Conservation (phyloP, 2,888 invertebrate species). For the Tiliacea citrago region DNA sequence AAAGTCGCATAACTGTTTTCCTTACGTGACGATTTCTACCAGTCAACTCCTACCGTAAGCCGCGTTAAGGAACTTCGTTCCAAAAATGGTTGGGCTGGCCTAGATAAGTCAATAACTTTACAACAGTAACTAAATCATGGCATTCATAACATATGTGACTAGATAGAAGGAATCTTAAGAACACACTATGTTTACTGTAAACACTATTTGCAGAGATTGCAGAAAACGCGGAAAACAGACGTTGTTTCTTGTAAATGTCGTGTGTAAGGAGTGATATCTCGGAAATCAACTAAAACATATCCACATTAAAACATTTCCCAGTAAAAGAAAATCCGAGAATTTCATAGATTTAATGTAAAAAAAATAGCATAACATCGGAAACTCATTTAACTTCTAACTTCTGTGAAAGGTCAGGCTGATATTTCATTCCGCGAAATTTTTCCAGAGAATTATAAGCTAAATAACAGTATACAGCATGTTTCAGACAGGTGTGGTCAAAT, state of each 20-base stretch:
- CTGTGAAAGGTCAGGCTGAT: not conserved
- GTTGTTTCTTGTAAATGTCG: not conserved
- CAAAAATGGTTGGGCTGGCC: not conserved
- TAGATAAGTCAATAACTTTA: not conserved
- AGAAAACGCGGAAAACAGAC: not conserved
- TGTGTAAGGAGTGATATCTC: not conserved
- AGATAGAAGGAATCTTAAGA: not conserved
- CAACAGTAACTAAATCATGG: too few relatives aligned
- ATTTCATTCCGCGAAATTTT: not conserved
- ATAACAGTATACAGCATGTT: not conserved
- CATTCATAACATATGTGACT: not conserved
- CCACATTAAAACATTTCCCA: not conserved
- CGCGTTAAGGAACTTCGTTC: too few relatives aligned
- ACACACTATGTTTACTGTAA: not conserved
- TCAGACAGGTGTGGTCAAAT: too few relatives aligned
- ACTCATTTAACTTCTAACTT: slow-evolving; percentile 5
- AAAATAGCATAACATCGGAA: not conserved
- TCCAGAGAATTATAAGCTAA: not conserved
- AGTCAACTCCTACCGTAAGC: too few relatives aligned
- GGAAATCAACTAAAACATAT: not conserved
- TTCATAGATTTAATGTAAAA: not conserved
- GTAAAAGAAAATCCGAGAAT: not conserved
- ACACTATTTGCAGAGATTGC: not conserved
- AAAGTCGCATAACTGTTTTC: too few relatives aligned
- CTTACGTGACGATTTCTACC: too few relatives aligned